Evolutionary conservation across 2,888 invertebrate genomes (phyloP).

Genomic region (Cantharis lateralis): DNA sequence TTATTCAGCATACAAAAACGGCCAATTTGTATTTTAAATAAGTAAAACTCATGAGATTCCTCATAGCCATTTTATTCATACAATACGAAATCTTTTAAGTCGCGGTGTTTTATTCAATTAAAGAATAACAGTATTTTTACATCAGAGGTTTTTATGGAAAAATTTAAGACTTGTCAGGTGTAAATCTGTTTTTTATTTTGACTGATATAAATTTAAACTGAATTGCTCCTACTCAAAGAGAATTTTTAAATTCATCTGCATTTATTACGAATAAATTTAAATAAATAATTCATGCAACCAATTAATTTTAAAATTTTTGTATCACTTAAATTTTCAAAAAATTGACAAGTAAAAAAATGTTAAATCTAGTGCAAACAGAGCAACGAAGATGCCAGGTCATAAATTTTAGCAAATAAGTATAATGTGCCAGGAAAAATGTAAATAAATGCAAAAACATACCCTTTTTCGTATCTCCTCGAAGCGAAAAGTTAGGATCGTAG

Average conservation of each 20-base stretch:
- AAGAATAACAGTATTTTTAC: slow-evolving; percentile 1
- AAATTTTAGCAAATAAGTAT: slow-evolving; percentile 18
- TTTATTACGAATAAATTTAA: neutral
- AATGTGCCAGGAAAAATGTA: slow-evolving; percentile 18
- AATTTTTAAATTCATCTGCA: neutral
- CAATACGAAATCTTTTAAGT: slow-evolving; percentile 15
- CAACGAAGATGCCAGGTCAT: slow-evolving; percentile 11
- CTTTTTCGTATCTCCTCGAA: slow-evolving; percentile 74
- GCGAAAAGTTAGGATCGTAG: slow-evolving; percentile 82
- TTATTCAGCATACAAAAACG: slow-evolving; percentile 30
- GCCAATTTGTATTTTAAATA: slow-evolving; percentile 31
- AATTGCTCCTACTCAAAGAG: neutral
- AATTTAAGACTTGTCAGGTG: neutral
- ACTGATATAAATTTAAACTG: neutral
- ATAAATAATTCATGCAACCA: neutral
- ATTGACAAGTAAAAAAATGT: neutral
- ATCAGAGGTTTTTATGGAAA: neutral
- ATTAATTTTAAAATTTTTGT: neutral
- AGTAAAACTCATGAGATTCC: slow-evolving; percentile 16
- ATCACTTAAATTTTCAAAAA: neutral
- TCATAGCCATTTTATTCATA: slow-evolving; percentile 20
- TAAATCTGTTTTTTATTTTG: neutral
- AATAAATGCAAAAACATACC: slow-evolving; percentile 63
- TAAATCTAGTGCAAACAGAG: slow-evolving; percentile 20
- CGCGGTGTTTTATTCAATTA: slow-evolving; percentile 20